These are phyloP conservation scores for Drosophila leonis DNA, from an alignment of 2,888 invertebrate species.

Conservation along the genomic window DNA sequence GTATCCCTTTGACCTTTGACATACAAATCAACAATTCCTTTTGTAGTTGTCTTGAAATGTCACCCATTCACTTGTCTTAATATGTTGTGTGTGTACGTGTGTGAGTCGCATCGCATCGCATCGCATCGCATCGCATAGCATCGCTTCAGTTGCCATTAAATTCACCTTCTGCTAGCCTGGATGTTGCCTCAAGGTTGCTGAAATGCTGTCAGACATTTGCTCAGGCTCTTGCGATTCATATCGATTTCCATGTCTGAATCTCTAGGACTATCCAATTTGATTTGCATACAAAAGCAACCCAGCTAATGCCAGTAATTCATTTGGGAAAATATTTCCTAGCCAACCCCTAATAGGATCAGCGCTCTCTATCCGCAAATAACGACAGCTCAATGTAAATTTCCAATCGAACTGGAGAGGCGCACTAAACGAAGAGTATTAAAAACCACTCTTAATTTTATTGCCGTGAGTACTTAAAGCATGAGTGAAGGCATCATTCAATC, in stretches of 20 bases:
- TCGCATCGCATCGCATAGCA: neutral
- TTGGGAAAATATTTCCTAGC: conserved; percentile 36
- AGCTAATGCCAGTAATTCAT: conserved; percentile 55
- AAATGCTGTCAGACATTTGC: conserved; percentile 17
- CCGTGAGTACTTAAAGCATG: conserved; percentile 31
- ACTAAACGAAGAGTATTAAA: conserved; percentile 46
- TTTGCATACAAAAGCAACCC: conserved; percentile 50
- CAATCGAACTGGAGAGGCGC: conserved; percentile 18
- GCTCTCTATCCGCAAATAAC: conserved; percentile 26
- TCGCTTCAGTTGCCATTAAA: conserved; percentile 32
- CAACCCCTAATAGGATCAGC: conserved; percentile 13
- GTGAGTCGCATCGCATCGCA: neutral
- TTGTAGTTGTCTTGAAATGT: conserved; percentile 37
- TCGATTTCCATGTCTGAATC: conserved; percentile 47
- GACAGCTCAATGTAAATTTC: conserved; percentile 44
- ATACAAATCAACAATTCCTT: conserved; percentile 56
- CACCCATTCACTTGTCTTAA: conserved; percentile 15
- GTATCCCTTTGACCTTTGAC: conserved; percentile 46
- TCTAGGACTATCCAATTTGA: conserved; percentile 42
- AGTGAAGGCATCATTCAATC: conserved; percentile 29
- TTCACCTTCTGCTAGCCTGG: conserved; percentile 34
- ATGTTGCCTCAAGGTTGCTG: conserved; percentile 46
- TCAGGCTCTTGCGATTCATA: conserved; percentile 5
- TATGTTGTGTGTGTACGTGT: conserved; percentile 9
- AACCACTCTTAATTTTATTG: conserved; percentile 55